phyloP scores from a whole-genome alignment of 37 sponge, comb jelly and placozoan genomes.

The Aphrocallistes beatrix region DNA sequence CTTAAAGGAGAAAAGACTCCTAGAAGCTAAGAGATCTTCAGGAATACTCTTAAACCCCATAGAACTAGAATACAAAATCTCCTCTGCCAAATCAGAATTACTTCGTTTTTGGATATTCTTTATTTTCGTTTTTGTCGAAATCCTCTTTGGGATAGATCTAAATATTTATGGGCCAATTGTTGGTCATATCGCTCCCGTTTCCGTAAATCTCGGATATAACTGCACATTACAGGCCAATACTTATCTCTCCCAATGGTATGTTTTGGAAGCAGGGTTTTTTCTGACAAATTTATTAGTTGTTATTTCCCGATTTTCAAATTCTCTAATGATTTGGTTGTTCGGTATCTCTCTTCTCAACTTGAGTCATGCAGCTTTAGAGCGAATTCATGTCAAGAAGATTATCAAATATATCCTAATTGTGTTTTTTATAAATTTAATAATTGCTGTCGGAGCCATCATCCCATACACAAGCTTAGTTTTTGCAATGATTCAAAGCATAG shows the following conservation, averaged over 20 bases:
- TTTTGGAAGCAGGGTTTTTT: not conserved
- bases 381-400: not conserved
- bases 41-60: no score
- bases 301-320: not conserved
- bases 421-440: not conserved
- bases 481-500: not conserved
- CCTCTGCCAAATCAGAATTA: no score
- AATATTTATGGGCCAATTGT: no score
- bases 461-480: not conserved
- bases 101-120: no score
- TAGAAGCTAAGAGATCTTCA: no score
- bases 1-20: no score
- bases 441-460: not conserved
- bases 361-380: not conserved
- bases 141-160: no score
- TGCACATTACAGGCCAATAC: not conserved
- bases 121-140: no score
- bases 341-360: not conserved
- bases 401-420: not conserved
- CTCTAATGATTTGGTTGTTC: not conserved
- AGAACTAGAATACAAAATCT: no score
- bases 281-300: not conserved
- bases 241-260: not conserved
- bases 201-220: not conserved
- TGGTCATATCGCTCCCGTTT: no score